Percentiles rank a stretch among this genome's conserved stretches.
phyloP scores from a whole-genome alignment of 2,113 vertebrate species.

The Brachyhypopomus gauderio region DNA sequence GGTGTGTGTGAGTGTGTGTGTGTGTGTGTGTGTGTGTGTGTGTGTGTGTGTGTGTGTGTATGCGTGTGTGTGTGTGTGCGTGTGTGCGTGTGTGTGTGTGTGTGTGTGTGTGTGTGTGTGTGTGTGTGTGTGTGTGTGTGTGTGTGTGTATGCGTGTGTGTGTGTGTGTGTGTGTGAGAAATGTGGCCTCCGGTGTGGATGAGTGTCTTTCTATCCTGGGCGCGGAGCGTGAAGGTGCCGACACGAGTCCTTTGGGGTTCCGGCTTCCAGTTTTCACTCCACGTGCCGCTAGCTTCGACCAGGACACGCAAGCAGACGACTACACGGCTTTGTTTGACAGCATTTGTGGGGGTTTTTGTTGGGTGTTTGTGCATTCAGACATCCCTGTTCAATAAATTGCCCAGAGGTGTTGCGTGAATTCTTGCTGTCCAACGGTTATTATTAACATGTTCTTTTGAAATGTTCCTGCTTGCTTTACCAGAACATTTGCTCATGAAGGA shows the following conservation, averaged over 20 bases:
- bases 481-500: no score
- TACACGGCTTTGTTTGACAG: conserved; percentile 64
- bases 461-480: no score
- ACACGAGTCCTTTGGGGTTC: conserved; percentile 1
- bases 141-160: conserved; percentile 66
- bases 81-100: conserved; percentile 66
- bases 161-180: conserved; percentile 30
- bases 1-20: conserved; percentile 68
- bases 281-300: conserved; percentile 60
- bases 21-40: conserved; percentile 60
- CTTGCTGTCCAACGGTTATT: conserved; percentile 29
- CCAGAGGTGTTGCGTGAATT: conserved; percentile 74
- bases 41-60: conserved; percentile 66
- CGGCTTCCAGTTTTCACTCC: conserved; percentile 23
- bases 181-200: not conserved
- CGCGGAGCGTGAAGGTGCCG: not conserved
- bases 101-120: conserved; percentile 48
- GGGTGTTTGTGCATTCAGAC: conserved; percentile 67
- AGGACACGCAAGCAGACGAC: conserved; percentile 45
- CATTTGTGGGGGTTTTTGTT: conserved; percentile 63
- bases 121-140: conserved; percentile 65
- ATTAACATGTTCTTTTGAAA: not conserved
- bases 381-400: conserved; percentile 80
- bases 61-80: conserved; percentile 43
- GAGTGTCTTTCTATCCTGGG: conserved; percentile 7